phyloP scores from a whole-genome alignment of 2,113 vertebrate genomes.

The Empidonax traillii region DNA sequence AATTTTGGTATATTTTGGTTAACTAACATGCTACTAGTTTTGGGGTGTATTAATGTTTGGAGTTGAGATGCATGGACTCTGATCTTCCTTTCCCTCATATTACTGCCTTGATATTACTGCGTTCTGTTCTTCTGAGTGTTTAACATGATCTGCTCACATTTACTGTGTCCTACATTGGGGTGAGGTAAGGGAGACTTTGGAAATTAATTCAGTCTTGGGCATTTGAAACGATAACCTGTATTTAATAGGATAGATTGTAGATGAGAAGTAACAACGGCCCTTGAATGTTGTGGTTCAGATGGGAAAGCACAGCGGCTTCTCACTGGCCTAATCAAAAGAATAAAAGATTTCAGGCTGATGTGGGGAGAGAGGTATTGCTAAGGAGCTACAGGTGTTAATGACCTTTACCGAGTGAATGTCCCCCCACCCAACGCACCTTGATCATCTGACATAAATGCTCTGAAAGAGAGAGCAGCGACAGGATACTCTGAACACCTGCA shows the following conservation, averaged over 20 bases:
- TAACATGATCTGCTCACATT: background rate
- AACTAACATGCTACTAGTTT: background rate
- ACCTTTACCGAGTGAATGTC: background rate
- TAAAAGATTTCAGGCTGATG: background rate
- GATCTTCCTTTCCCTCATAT: background rate
- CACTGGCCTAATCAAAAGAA: background rate
- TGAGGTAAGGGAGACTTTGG: background rate
- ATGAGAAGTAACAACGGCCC: background rate
- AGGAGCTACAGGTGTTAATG: background rate
- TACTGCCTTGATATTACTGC: background rate
- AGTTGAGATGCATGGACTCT: background rate
- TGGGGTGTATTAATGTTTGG: background rate
- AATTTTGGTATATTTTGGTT: background rate
- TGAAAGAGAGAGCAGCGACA: background rate
- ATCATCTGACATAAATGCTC: background rate
- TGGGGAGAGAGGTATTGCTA: background rate
- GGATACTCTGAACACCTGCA: background rate
- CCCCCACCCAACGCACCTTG: no score
- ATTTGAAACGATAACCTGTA: background rate
- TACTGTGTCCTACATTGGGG: accelerated
- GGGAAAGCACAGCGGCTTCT: background rate
- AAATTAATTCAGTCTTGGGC: background rate
- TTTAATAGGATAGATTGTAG: background rate
- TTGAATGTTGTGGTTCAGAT: background rate
- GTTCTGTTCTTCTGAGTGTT: background rate